Conservation (phyloP, 2,113 vertebrate species). For the Chloebia gouldiae region DNA sequence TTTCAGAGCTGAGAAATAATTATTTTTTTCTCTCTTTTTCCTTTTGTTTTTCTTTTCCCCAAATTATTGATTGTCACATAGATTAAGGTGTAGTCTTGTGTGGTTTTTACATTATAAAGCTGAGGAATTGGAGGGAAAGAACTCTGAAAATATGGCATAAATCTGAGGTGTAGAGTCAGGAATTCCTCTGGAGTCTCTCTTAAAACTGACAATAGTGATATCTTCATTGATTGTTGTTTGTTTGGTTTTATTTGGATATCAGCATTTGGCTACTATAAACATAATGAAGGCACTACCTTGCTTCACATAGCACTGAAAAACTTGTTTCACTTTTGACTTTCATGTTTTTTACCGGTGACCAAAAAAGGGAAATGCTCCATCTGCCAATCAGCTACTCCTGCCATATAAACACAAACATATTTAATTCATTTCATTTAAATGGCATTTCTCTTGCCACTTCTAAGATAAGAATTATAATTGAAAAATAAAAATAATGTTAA, state of each 20-base stretch:
- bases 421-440: not conserved
- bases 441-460: not conserved
- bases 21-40: accelerated
- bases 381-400: not conserved
- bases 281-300: not conserved
- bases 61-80: not conserved
- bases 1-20: not conserved
- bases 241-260: not conserved
- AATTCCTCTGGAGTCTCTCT: not conserved
- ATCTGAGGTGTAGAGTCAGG: not conserved
- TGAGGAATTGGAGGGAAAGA: not conserved
- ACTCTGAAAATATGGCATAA: not conserved
- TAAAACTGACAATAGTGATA: not conserved
- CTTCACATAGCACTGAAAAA: not conserved
- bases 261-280: not conserved
- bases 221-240: not conserved
- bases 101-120: not conserved
- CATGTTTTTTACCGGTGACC: not conserved
- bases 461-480: not conserved
- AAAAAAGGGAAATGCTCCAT: not conserved
- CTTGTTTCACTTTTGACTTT: not conserved
- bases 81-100: not conserved
- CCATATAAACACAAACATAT: not conserved
- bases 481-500: not conserved
- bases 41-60: no score